A percentile compares a stretch with the other conserved stretches of the same genome.
Conservation (phyloP, 2,797 vertebrate species). For the Cheirogaleus major region DNA sequence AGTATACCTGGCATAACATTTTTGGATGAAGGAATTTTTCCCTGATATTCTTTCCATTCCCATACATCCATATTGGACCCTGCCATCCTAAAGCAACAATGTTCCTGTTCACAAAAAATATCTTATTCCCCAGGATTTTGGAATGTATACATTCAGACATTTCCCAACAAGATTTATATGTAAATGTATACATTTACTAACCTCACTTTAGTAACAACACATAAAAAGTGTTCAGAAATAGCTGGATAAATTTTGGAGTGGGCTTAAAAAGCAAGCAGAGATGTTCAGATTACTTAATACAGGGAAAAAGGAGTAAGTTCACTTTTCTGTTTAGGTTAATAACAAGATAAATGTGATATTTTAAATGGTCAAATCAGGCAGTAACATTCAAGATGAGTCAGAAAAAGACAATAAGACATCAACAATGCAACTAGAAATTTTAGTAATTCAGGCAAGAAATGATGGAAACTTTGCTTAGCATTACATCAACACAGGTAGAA, state of each 20-base stretch:
- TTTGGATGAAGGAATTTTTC: not conserved
- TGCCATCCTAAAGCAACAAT: not conserved
- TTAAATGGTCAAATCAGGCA: not conserved
- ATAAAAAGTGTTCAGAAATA: not conserved
- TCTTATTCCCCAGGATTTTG: not conserved
- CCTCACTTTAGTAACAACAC: not conserved
- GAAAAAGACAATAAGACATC: not conserved
- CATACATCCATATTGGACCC: not conserved
- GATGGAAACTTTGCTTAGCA: not conserved
- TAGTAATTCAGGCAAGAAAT: not conserved
- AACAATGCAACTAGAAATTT: not conserved
- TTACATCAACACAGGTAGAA: not conserved
- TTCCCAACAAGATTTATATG: no score
- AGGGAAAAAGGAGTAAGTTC: not conserved
- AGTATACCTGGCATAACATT: not conserved
- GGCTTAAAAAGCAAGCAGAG: not conserved
- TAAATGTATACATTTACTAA: not conserved
- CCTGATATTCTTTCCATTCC: not conserved
- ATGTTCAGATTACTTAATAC: not conserved
- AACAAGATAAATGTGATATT: not conserved
- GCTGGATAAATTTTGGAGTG: not conserved
- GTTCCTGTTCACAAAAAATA: not conserved
- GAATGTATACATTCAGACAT: no score
- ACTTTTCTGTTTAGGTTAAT: not conserved
- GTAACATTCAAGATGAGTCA: not conserved